phyloP scores from a whole-genome alignment of 2,888 invertebrate genomes.

The Platycheirus rosarum region DNA sequence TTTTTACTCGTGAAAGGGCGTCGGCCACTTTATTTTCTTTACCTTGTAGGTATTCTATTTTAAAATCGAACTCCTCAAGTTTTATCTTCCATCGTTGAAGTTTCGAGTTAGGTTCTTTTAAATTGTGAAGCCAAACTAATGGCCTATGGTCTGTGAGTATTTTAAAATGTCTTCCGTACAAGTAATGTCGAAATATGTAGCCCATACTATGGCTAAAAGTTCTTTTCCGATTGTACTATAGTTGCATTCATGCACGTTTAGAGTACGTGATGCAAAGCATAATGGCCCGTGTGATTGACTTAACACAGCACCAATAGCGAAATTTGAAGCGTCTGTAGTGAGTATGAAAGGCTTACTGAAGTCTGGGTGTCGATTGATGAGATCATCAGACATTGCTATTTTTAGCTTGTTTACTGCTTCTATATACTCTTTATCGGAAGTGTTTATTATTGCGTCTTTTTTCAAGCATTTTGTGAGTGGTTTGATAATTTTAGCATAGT shows the following conservation, averaged over 20 bases:
- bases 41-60: slow-evolving; percentile 69
- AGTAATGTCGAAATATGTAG: slow-evolving; percentile 36
- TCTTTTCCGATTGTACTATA: slow-evolving; percentile 80
- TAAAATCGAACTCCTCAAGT: slow-evolving; percentile 79
- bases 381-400: too few relatives aligned
- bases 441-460: too few relatives aligned
- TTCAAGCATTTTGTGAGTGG: too few relatives aligned
- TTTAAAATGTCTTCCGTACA: slow-evolving; percentile 24
- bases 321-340: too few relatives aligned
- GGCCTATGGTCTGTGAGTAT: slow-evolving; percentile 76
- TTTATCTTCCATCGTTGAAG: slow-evolving; percentile 81
- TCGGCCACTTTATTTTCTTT: slow-evolving; percentile 16
- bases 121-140: slow-evolving; percentile 66
- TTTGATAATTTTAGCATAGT: too few relatives aligned
- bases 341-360: too few relatives aligned
- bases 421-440: too few relatives aligned
- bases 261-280: neutral
- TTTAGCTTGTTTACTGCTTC: too few relatives aligned
- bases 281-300: neutral
- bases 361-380: too few relatives aligned
- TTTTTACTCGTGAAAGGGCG: slow-evolving; percentile 79
- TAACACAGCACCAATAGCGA: too few relatives aligned
- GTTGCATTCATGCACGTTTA: neutral
- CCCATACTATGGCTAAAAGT: slow-evolving; percentile 75
- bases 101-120: slow-evolving; percentile 80